phyloP scores from a whole-genome alignment of 2,888 invertebrate species.

The Nineta flava region DNA sequence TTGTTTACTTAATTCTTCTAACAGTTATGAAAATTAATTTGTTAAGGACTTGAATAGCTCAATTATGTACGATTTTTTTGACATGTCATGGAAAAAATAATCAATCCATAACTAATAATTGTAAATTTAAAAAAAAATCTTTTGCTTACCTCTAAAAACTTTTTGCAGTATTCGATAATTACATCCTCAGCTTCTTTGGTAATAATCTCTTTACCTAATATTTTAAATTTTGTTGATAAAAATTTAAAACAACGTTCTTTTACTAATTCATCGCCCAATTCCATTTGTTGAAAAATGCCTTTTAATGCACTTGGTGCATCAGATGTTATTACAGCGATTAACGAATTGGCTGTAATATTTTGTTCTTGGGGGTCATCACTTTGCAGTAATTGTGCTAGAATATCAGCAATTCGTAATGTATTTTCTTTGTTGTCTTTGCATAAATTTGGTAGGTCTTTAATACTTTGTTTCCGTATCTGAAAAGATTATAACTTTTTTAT shows the following conservation, averaged over 20 bases:
- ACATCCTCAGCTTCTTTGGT: conserved; percentile 75
- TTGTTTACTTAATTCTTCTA: too few relatives aligned
- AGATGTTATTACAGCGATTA: conserved; percentile 59
- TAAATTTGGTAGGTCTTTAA: conserved; percentile 74
- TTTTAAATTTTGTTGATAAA: conserved; percentile 65
- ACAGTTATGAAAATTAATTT: too few relatives aligned
- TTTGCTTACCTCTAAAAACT: conserved; percentile 55
- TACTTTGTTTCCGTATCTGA: conserved; percentile 86
- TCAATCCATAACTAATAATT: conserved; percentile 4
- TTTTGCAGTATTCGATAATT: conserved; percentile 69
- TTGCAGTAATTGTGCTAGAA: conserved; percentile 78
- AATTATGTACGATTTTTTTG: too few relatives aligned
- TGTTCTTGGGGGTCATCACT: conserved; percentile 74
- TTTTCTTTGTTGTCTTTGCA: conserved; percentile 76
- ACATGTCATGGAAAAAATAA: too few relatives aligned
- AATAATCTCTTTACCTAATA: conserved; percentile 58
- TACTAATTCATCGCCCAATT: conserved; percentile 53
- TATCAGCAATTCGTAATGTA: conserved; percentile 76
- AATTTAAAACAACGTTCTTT: conserved; percentile 81
- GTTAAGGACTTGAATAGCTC: too few relatives aligned
- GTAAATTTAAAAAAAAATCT: too few relatives aligned
- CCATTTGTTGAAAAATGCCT: conserved; percentile 39
- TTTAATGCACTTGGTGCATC: conserved; percentile 48
- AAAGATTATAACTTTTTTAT: conserved; percentile 13
- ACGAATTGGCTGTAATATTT: conserved; percentile 66